phyloP scores from a whole-genome alignment of 2,113 vertebrate genomes.

The Glaucidium brasilianum region DNA sequence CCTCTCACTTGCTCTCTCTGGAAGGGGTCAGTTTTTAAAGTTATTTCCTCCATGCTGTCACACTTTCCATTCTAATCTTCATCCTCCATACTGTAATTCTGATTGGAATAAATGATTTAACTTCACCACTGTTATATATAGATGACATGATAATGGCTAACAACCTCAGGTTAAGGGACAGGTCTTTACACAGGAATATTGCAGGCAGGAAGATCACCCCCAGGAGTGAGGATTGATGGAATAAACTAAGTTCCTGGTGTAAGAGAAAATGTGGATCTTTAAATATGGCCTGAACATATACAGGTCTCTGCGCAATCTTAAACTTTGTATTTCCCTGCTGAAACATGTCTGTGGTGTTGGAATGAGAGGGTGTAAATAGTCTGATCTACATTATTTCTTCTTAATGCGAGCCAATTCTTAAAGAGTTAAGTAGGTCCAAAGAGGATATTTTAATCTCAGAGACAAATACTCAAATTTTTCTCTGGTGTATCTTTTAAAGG shows the following conservation, averaged over 20 bases:
- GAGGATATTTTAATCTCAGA: not conserved
- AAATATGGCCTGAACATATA: not conserved
- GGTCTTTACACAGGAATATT: not conserved
- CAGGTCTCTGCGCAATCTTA: not conserved
- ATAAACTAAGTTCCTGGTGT: not conserved
- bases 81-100: not conserved
- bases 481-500: not conserved
- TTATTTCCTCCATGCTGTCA: not conserved
- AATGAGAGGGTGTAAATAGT: not conserved
- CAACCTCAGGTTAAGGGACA: not conserved
- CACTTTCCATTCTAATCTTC: not conserved
- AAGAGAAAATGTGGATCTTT: not conserved
- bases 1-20: not conserved
- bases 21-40: not conserved
- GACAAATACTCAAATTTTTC: not conserved
- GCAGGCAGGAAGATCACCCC: not conserved
- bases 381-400: not conserved
- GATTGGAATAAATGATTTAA: not conserved
- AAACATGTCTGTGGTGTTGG: not conserved
- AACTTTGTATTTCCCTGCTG: not conserved
- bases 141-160: not conserved
- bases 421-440: not conserved
- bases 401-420: not conserved
- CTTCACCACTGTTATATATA: accelerated
- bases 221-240: accelerated